Evolutionary conservation across 2,797 vertebrate genomes (phyloP).

Genomic region (Neomorphus geoffroyi): DNA sequence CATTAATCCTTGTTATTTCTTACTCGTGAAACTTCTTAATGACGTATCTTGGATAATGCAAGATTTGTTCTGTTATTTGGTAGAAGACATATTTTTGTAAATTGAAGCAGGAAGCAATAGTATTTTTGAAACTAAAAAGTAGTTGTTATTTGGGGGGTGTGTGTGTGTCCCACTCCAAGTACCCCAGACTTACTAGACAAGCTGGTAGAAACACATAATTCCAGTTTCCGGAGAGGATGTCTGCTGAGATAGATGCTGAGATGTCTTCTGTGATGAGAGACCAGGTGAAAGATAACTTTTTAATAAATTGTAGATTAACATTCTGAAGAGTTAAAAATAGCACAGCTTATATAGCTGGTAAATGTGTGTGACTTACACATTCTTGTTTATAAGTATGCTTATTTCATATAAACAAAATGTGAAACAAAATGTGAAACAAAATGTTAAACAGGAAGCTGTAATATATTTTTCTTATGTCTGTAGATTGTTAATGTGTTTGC

Average conservation of each 20-base stretch:
- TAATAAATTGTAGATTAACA: not conserved
- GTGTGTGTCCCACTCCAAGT: not conserved
- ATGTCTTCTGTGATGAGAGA: not conserved
- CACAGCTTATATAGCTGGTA: not conserved
- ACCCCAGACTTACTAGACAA: not conserved
- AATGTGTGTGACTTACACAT: not conserved
- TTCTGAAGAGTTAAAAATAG: not conserved
- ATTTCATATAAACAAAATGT: not conserved
- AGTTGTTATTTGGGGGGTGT: rapidly evolving
- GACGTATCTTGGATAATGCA: not conserved
- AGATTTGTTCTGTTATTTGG: not conserved
- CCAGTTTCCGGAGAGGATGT: not conserved
- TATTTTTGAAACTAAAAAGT: not conserved
- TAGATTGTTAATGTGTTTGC: not conserved
- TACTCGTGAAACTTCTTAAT: not conserved
- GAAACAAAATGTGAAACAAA: too few relatives aligned
- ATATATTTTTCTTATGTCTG: not conserved
- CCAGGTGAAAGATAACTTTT: not conserved
- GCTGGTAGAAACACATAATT: not conserved
- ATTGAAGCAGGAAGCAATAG: not conserved
- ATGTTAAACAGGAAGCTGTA: not conserved
- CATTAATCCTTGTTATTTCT: not conserved
- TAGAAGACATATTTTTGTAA: not conserved
- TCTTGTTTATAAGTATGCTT: not conserved
- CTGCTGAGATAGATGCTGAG: not conserved